Evolutionary conservation across 2,888 invertebrate species (phyloP), one percentile per base, ranked within the genome.

Genomic region (Helleia helle): DNA sequence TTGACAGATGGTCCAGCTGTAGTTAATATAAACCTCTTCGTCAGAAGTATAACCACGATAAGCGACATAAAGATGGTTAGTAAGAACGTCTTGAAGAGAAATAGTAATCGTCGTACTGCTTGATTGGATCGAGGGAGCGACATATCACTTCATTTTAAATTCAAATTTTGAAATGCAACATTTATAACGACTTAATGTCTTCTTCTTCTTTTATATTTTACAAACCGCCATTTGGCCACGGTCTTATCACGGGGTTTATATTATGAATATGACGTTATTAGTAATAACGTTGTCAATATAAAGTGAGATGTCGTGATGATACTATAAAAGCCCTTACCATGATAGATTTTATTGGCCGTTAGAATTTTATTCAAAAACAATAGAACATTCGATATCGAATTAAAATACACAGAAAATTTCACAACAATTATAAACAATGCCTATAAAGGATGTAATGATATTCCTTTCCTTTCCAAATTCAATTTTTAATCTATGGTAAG

Each of bases 41-140:
- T 97, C 86, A 90, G 97, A 90, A 96, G 94, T 92, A 95, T 97
- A 77, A 94, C 95, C 79, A 96, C 96, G 77, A 97, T 97, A 89
- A 97, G 96, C 91, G 97, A 97, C 91, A 96, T 95, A 87, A 96
- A 96, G 89, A 97, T 97, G 97, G 97, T 97, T 93, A 96, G 96
- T 94, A 77, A 54, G 28, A 40, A 44, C 22, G 46, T 45, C 41
- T 41, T 42, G 43, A 44, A 41, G 44, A 47, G 42, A 42, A 47
- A 44, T 43, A 43, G 40, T 44, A 41, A 37, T 43, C 41, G 48
- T 48, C 41, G 49, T 48, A 45, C 27, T 47, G 50, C 49, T 53
- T 51, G 48, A 36, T 40, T 8, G 34, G 34, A 34, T 22, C 34
- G 12, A 12, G 7, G 11, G 40, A 24, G 25, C 40, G 40, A 44